Evolutionary conservation across 1,140 invertebrate genomes (phyloP), one percentile per base, ranked within the genome.

Genomic region (Drosophila nasuta): DNA sequence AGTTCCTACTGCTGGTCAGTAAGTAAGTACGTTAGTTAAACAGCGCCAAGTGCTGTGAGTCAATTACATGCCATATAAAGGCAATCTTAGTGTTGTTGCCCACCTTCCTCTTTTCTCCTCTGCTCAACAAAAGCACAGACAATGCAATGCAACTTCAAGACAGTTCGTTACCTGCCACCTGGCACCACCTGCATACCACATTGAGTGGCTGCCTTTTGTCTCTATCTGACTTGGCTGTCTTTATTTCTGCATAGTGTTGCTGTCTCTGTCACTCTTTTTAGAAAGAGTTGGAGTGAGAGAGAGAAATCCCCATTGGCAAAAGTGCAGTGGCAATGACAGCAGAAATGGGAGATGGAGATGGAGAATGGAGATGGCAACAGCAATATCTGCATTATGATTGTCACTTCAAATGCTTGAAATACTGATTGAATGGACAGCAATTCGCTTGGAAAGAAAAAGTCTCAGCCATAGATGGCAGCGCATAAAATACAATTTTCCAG

Each of bases 371-470:
- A 74, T 75, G 64, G 62, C 67, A 67, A 72, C 66, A 67, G 62
- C 63, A 75, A 75, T 75, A 81, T 73, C 83, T 83, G 83, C 83
- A 89, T 89, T 87, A 87, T 87, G 83, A 88, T 83, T 87, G 80
- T 87, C 83, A 87, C 85, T 87, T 87, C 80, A 89, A 77, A 72
- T 79, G 68, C 77, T 82, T 77, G 77, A 76, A 87, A 80, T 87
- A 59, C 80, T 87, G 83, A 87, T 87, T 87, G 83, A 87, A 88
- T 87, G 85, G 83, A 89, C 83, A 68, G 83, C 77, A 77, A 87
- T 83, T 87, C 80, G 77, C 60, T 83, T 46, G 83, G 80, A 87
- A 86, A 25, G 20, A 25, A 25, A 25, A 25, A 77, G 68, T 48
- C 48, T 46, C 52, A 10, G 59, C 10, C 60, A 54, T 46, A 46